Percentiles rank a stretch among this genome's conserved stretches.
Evolutionary conservation across 2,113 vertebrate genomes (phyloP).

Genomic region (Pyrgilauda ruficollis): DNA sequence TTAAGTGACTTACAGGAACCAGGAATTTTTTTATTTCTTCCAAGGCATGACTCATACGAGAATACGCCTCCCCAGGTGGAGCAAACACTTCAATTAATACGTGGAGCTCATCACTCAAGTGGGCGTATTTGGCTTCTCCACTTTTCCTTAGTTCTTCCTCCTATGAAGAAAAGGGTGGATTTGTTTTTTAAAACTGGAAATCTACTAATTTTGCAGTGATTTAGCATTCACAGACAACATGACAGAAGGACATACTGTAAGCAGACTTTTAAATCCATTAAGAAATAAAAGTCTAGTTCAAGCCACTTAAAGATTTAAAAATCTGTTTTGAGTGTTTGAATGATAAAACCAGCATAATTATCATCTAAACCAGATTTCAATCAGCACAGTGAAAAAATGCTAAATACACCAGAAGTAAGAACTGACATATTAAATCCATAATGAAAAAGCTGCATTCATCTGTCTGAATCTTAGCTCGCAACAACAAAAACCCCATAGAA

Average conservation of each 20-base stretch:
- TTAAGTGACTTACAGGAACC: conserved; percentile 89
- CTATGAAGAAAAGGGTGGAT: conserved; percentile 66
- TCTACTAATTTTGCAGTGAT: conserved; percentile 45
- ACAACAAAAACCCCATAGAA: not conserved
- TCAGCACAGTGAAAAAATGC: conserved; percentile 57
- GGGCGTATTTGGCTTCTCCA: conserved; percentile 93
- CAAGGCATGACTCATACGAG: conserved; percentile 98
- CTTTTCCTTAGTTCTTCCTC: conserved; percentile 98
- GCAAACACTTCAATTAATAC: conserved; percentile 99
- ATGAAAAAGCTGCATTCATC: not conserved
- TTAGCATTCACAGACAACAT: conserved; percentile 43
- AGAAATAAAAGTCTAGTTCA: conserved; percentile 51
- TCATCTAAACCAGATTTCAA: conserved; percentile 53
- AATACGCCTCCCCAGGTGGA: conserved; percentile 97
- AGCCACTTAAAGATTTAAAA: conserved; percentile 61
- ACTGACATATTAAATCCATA: conserved; percentile 32
- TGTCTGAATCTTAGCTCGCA: not conserved
- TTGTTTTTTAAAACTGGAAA: conserved; percentile 56
- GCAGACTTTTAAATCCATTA: conserved; percentile 30
- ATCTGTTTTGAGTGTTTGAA: conserved; percentile 47
- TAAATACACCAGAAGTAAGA: conserved; percentile 13
- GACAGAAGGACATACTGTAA: conserved; percentile 50
- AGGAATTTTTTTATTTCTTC: conserved; percentile 99
- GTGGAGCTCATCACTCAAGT: conserved; percentile 96
- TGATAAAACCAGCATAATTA: conserved; percentile 57